Percentiles rank a stretch among this genome's conserved stretches.
Evolutionary conservation across 2,797 vertebrate species (phyloP).

Genomic region (Clarias laeviceps): DNA sequence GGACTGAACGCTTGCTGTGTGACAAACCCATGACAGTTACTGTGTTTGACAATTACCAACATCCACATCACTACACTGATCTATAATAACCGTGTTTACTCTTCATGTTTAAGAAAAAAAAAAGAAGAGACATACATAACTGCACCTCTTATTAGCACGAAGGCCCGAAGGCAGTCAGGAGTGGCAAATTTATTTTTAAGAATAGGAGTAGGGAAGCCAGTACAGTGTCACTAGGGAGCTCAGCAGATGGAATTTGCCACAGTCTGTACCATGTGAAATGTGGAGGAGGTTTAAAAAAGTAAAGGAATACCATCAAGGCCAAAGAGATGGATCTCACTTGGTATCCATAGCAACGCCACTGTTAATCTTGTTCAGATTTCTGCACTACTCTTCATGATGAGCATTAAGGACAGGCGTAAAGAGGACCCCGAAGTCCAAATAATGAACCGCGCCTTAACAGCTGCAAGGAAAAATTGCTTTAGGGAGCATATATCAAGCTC

Average conservation of each 20-base stretch:
- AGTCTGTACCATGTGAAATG: constrained; percentile 26
- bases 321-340: constrained; percentile 68
- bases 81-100: constrained; percentile 36
- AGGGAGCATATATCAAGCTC: constrained; percentile 71
- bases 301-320: constrained; percentile 60
- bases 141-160: constrained; percentile 33
- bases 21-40: constrained; percentile 44
- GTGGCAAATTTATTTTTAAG: constrained; percentile 6
- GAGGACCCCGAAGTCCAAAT: constrained; percentile 73
- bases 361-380: constrained; percentile 76
- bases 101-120: not conserved
- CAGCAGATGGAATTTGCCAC: constrained; percentile 15
- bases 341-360: constrained; percentile 78
- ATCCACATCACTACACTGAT: constrained; percentile 30
- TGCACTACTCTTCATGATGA: constrained; percentile 72
- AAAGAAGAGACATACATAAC: constrained; percentile 15
- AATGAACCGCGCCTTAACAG: constrained; percentile 71
- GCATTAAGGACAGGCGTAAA: constrained; percentile 66
- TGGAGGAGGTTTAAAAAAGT: constrained; percentile 49
- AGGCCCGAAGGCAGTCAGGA: not conserved
- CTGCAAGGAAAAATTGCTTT: constrained; percentile 68
- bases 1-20: constrained; percentile 28
- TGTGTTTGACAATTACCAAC: constrained; percentile 37
- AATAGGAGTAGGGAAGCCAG: constrained; percentile 5
- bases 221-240: not conserved